Evolutionary conservation across 2,797 vertebrate species (phyloP).

Genomic region (Sphenopsis melanotis): DNA sequence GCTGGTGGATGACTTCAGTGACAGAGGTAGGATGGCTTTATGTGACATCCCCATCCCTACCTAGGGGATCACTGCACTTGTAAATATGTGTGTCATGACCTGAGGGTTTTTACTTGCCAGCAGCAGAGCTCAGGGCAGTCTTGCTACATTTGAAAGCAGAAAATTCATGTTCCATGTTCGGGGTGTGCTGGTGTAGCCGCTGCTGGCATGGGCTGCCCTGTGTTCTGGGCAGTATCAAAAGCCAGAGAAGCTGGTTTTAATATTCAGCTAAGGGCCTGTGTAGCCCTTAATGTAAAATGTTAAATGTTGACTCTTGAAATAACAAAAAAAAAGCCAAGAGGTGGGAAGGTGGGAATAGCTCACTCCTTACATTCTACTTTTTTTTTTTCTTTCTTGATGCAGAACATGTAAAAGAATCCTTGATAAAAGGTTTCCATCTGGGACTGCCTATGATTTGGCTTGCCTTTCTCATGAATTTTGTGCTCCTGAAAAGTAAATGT

Average conservation of each 20-base stretch:
- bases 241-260: neutral
- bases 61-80: neutral
- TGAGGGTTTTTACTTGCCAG: neutral
- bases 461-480: neutral
- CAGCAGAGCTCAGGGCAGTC: neutral
- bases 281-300: neutral
- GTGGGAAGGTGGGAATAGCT: neutral
- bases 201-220: neutral
- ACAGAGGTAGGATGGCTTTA: slow-evolving; percentile 71
- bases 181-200: neutral
- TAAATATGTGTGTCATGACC: neutral
- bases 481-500: neutral
- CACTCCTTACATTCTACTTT: neutral
- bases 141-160: neutral
- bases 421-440: neutral
- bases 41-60: neutral
- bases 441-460: neutral
- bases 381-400: neutral
- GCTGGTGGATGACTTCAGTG: slow-evolving; percentile 97
- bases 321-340: neutral
- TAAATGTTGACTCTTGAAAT: neutral
- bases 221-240: neutral
- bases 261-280: neutral
- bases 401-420: neutral
- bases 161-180: rapidly evolving